A percentile compares a stretch with the other conserved stretches of the same genome.
phyloP scores from a whole-genome alignment of 37 sponge, comb jelly and placozoan genomes.

The Diacarnus erythraeanus region DNA sequence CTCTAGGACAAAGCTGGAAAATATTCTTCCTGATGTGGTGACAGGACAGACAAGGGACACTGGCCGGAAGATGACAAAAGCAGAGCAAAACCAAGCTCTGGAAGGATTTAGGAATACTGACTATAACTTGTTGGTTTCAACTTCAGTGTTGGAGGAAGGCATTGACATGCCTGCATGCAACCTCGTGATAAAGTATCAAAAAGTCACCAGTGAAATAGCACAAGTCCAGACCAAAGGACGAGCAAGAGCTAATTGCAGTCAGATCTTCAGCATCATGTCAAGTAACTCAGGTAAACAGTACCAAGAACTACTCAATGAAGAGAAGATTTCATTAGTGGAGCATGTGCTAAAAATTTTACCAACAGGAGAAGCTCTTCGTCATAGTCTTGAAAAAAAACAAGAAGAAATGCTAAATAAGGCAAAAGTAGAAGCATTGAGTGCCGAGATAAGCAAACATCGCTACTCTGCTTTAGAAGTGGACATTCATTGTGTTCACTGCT shows the following conservation, averaged over 20 bases:
- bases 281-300: conserved; percentile 23
- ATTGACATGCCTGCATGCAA: conserved; percentile 76
- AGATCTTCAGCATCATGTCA: conserved; percentile 40
- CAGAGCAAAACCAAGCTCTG: conserved; percentile 49
- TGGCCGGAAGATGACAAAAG: conserved; percentile 37
- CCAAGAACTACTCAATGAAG: conserved; percentile 40
- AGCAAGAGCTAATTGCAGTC: conserved; percentile 56
- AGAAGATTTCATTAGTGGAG: conserved; percentile 19
- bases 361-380: background rate
- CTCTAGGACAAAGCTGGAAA: background rate
- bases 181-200: conserved; percentile 67
- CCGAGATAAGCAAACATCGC: background rate
- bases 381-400: conserved; percentile 13
- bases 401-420: conserved; percentile 18
- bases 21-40: background rate
- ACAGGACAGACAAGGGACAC: conserved; percentile 21
- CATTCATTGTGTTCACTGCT: conserved; percentile 51
- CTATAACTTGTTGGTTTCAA: conserved; percentile 65
- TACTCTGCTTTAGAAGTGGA: conserved; percentile 27
- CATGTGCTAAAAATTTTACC: conserved; percentile 14
- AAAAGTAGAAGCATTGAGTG: background rate
- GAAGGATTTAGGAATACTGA: conserved; percentile 34
- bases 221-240: conserved; percentile 72
- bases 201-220: conserved; percentile 62
- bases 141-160: conserved; percentile 79